phyloP scores from a whole-genome alignment of 2,113 vertebrate genomes.

The Lophura nycthemera region DNA sequence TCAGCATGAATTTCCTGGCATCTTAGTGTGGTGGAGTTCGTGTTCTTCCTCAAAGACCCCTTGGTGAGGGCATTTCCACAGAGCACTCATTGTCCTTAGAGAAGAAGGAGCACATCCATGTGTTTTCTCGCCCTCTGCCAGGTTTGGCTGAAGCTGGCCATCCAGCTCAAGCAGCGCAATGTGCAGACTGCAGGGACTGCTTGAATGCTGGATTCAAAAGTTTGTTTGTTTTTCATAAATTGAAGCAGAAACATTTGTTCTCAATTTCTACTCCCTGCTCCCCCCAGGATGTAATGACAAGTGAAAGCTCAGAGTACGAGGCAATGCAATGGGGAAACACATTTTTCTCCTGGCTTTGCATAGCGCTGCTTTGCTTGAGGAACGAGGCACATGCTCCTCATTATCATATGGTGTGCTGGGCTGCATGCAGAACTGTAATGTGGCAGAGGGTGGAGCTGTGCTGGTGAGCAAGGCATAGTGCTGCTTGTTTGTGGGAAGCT shows the following conservation, averaged over 20 bases:
- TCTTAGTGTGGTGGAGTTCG: accelerated
- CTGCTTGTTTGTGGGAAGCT: neutral
- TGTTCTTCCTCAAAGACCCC: neutral
- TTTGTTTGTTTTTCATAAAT: neutral
- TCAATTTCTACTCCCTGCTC: neutral
- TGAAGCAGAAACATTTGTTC: neutral
- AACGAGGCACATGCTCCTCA: neutral
- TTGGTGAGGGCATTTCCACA: accelerated
- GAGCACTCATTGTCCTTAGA: neutral
- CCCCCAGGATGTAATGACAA: neutral
- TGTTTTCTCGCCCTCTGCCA: neutral
- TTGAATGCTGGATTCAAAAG: neutral
- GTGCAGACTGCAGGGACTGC: neutral
- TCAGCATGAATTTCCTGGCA: neutral
- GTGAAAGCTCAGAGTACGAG: neutral
- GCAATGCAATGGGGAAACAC: neutral
- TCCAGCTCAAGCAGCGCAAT: accelerated
- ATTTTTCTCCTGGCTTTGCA: neutral
- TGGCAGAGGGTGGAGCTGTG: neutral
- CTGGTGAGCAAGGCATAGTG: neutral
- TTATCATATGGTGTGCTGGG: neutral
- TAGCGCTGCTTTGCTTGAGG: neutral
- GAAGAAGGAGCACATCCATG: neutral
- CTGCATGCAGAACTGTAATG: neutral
- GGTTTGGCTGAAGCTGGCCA: neutral